Conservation (phyloP, 2,797 vertebrate genomes). For the Hypotaenidia okinawae region DNA sequence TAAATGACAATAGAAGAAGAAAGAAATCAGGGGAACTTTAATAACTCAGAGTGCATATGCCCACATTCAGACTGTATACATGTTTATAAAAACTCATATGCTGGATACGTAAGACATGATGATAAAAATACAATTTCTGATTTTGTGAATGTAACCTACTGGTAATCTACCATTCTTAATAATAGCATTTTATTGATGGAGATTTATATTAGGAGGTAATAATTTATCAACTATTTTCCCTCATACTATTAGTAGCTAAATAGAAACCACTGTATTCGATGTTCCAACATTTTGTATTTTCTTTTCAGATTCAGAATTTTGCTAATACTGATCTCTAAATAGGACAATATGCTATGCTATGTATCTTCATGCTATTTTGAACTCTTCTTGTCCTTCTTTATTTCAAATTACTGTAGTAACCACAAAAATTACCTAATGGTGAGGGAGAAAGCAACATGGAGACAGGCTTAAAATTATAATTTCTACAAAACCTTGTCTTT, state of each 20-base stretch:
- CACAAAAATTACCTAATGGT: neutral
- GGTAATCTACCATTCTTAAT: neutral
- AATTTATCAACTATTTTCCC: neutral
- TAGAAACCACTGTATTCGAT: neutral
- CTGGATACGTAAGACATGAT: neutral
- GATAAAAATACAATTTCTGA: neutral
- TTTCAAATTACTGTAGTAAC: neutral
- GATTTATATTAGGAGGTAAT: neutral
- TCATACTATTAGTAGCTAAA: neutral
- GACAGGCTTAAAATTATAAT: neutral
- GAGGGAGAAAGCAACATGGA: neutral
- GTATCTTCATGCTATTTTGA: neutral
- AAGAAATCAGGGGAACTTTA: neutral
- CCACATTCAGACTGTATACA: neutral
- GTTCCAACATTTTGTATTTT: neutral
- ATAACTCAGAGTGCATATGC: neutral
- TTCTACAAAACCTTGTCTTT: neutral
- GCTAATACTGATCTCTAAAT: neutral
- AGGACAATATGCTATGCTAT: neutral
- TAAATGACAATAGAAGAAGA: neutral
- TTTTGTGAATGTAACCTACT: neutral
- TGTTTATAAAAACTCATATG: neutral
- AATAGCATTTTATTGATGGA: neutral
- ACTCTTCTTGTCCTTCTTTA: neutral
- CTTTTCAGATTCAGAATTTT: neutral